A percentile compares a stretch with the other conserved stretches of the same genome.
phyloP scores from a whole-genome alignment of 2,888 invertebrate species.

The Eurytoma adleriae region DNA sequence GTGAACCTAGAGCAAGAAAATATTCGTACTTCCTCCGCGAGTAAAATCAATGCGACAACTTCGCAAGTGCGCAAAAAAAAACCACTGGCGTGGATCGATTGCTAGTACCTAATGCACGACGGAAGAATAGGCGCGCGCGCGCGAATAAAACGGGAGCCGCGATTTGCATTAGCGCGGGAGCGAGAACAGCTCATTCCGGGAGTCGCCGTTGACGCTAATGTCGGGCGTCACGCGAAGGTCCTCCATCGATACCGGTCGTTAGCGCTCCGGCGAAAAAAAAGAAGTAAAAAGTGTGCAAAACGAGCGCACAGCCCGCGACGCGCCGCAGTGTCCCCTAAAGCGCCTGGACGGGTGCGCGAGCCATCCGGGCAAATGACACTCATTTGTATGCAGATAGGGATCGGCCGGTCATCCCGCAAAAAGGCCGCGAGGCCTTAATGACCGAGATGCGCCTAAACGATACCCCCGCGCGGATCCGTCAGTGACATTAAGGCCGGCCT shows the following conservation, averaged over 20 bases:
- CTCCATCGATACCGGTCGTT: constrained; percentile 41
- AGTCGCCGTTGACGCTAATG: neutral
- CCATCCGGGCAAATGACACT: constrained; percentile 67
- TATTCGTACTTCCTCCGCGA: too few relatives aligned
- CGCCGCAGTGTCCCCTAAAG: constrained; percentile 42
- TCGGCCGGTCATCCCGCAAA: constrained; percentile 69
- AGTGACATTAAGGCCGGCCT: constrained; percentile 47
- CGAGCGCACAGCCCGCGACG: neutral
- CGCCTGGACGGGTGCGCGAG: constrained; percentile 40
- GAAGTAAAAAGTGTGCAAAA: neutral
- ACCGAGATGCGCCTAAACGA: constrained; percentile 72
- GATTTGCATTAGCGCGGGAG: too few relatives aligned
- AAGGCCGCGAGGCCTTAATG: constrained; percentile 68
- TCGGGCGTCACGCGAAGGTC: neutral
- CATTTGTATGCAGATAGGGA: constrained; percentile 71
- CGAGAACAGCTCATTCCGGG: neutral
- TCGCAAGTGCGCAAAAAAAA: too few relatives aligned
- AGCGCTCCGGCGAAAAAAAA: neutral
- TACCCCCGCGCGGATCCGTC: constrained; percentile 72
- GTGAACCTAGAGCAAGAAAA: too few relatives aligned
- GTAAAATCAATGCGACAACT: too few relatives aligned
- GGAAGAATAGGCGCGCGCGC: too few relatives aligned
- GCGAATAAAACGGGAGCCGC: too few relatives aligned
- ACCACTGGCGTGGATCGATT: too few relatives aligned
- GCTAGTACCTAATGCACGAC: too few relatives aligned